Evolutionary conservation across 2,888 invertebrate genomes (phyloP), one percentile per base, ranked within the genome.

Genomic region (Chalcosyrphus nemorum): DNA sequence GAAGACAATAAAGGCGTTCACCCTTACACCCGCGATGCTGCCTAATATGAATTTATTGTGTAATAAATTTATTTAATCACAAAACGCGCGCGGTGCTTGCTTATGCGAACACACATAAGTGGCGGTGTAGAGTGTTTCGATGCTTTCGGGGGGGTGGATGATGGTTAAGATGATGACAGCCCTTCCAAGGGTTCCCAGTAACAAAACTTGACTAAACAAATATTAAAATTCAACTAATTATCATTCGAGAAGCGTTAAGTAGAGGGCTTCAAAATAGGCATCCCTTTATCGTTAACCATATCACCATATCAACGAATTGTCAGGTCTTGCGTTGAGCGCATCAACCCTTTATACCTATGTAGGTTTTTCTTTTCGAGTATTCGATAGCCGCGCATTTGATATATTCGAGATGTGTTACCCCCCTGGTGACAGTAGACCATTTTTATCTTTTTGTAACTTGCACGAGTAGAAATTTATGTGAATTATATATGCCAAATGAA

Each of bases 31-130:
- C 81, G 81, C 72, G 77, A 82, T 32, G 71, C 35, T 61, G 57
- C 77, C 81, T 76, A 72, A 82, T 82, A 82, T 82, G 81, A 82
- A 82, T 82, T 77, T 82, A 82, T 82, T 82, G 66, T 82, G 81
- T 82, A 82, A 82, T 82, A 82, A 82, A 82, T 82, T 82, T 77
- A 71, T 77, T 82, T 82, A 82, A 82, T 82, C 81, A 82, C 81
- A 82, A 77, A 82, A 82, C 77, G 71, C 77, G 71, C 61, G 63
- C 70, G 59, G 72, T 56, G 56, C 52, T 32, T 52, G 47, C 70
- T 81, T 76, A 81, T 81, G 70, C 50, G 56, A 76, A 15, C 32
- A 32, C 81, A 71, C 76, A 65, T 65, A 81, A 66, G 81, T 72
- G 77, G 81, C 56, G 54, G 61, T 52, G 32, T 32, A 32, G 7